A percentile compares a stretch with the other conserved stretches of the same genome.
phyloP scores from a whole-genome alignment of 2,113 vertebrate species.

The Uria lomvia region DNA sequence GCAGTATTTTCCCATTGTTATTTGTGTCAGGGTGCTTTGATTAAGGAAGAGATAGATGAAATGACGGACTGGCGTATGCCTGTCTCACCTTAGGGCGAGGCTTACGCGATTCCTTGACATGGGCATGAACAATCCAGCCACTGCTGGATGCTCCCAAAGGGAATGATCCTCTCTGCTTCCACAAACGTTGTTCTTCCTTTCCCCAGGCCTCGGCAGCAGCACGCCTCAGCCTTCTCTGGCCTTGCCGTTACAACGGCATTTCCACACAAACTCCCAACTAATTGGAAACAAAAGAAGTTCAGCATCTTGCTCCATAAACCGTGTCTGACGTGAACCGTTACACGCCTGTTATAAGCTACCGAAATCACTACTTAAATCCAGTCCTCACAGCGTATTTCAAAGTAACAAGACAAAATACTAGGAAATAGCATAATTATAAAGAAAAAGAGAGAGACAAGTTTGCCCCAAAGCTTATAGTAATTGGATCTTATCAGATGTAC shows the following conservation, averaged over 20 bases:
- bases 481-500: background rate
- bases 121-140: background rate
- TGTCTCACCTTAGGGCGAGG: background rate
- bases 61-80: background rate
- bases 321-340: accelerated
- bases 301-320: background rate
- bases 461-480: background rate
- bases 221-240: background rate
- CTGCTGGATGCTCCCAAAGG: background rate
- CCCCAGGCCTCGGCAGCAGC: background rate
- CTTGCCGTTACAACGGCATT: background rate
- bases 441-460: background rate
- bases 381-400: background rate
- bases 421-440: background rate
- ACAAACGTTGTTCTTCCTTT: background rate
- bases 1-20: background rate
- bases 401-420: background rate
- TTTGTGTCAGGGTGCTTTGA: background rate
- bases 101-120: background rate
- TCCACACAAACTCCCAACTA: background rate
- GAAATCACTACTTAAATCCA: background rate
- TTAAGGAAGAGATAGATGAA: background rate
- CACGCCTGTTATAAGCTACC: background rate
- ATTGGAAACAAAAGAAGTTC: background rate
- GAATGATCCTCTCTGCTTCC: background rate